A percentile compares a stretch with the other conserved stretches of the same genome.
Evolutionary conservation across 2,888 invertebrate species (phyloP).

Genomic region (Nipponacmea schrenckii): DNA sequence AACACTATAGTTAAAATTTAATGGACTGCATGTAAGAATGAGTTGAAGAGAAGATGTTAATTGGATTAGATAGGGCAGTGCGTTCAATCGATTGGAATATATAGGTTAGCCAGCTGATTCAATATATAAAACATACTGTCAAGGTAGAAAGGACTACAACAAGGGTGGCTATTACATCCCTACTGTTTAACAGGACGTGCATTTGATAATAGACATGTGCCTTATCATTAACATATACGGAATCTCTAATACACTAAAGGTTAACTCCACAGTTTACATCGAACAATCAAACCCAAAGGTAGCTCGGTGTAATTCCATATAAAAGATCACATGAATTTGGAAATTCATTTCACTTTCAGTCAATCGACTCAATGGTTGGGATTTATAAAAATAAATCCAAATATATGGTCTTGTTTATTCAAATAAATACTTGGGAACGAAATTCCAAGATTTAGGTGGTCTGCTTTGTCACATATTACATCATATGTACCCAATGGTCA

Average conservation of each 20-base stretch:
- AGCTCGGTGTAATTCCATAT: not conserved
- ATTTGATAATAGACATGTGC: not conserved
- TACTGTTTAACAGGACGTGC: constrained; percentile 7
- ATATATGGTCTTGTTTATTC: no score
- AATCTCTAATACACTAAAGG: constrained; percentile 5
- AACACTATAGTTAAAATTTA: no score
- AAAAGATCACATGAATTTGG: constrained; percentile 1
- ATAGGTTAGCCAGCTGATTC: not conserved
- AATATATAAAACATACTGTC: constrained; percentile 6
- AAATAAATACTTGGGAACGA: no score
- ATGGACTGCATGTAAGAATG: no score
- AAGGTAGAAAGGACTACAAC: not conserved
- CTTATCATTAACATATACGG: constrained; percentile 6
- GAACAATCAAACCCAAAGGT: not conserved
- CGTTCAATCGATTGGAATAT: no score
- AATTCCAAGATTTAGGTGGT: no score
- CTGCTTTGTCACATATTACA: no score
- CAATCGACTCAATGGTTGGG: not conserved
- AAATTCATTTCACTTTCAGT: not conserved
- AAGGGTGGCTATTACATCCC: constrained; percentile 7
- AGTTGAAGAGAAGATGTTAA: no score
- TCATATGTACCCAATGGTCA: no score
- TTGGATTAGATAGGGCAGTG: no score
- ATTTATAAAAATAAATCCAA: not conserved
- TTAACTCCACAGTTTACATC: constrained; percentile 6